Conservation (phyloP, 2,113 vertebrate genomes). For the Lates calcarifer region DNA sequence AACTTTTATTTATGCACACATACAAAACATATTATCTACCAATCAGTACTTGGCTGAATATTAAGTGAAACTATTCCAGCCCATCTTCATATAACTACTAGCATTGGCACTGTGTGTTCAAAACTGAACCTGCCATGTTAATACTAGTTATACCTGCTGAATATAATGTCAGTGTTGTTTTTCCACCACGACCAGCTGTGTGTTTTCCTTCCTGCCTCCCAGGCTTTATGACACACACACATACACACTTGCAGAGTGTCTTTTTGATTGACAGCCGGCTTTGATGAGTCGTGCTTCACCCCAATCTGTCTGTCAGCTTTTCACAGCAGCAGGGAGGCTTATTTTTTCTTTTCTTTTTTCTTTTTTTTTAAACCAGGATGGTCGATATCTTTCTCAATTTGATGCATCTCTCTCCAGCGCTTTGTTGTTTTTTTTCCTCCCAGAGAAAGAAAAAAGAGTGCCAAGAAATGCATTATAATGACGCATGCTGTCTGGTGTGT, state of each 20-base stretch:
- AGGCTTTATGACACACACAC: constrained; percentile 58
- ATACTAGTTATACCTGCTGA: constrained; percentile 67
- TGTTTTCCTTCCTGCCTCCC: constrained; percentile 73
- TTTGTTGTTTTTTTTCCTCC: constrained; percentile 49
- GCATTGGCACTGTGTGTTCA: constrained; percentile 6
- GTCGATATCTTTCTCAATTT: constrained; percentile 54
- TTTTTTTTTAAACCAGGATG: constrained; percentile 10
- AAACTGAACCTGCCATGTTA: constrained; percentile 40
- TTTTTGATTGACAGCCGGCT: constrained; percentile 69
- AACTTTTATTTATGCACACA: neutral
- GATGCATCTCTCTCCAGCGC: too few species aligned
- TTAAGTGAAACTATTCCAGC: neutral
- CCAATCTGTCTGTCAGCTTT: constrained; percentile 70
- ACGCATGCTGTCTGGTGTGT: constrained; percentile 60
- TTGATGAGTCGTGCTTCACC: constrained; percentile 70
- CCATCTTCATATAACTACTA: neutral
- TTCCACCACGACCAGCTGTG: constrained; percentile 75
- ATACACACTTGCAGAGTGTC: constrained; percentile 9
- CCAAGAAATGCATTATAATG: constrained; percentile 69
- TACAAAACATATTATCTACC: neutral
- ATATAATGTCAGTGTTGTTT: constrained; percentile 67
- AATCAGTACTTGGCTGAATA: neutral
- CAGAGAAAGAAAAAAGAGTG: constrained; percentile 24
- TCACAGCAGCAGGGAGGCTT: constrained; percentile 22
- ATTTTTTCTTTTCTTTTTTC: constrained; percentile 19